These are phyloP conservation scores for Ictidomys tridecemlineatus DNA, from an alignment of 2,113 vertebrate genomes.

Conservation along the genomic window DNA sequence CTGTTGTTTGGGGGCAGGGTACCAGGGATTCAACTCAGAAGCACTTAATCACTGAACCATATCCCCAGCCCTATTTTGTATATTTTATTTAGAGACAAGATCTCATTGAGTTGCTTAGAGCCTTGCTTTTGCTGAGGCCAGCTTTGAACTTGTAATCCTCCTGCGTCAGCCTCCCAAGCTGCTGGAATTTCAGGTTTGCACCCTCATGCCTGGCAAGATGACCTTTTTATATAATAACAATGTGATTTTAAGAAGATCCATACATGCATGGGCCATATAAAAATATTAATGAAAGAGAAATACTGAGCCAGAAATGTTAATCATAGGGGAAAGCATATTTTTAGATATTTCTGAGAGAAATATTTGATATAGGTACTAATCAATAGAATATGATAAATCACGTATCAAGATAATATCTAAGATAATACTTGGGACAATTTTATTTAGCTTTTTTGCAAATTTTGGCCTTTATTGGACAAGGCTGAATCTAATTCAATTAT, in stretches of 20 bases:
- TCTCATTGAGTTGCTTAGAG: too few species aligned
- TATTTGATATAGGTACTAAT: background rate
- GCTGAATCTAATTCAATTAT: conserved; percentile 34
- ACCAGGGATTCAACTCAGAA: too few species aligned
- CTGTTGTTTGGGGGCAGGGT: too few species aligned
- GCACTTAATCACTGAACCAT: too few species aligned
- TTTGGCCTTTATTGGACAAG: conserved; percentile 27
- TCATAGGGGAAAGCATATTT: background rate
- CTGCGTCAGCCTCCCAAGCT: too few species aligned
- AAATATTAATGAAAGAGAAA: conserved; percentile 44
- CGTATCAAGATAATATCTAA: background rate
- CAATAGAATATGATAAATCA: background rate
- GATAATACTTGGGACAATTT: background rate
- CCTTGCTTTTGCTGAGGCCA: too few species aligned
- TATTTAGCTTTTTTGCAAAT: background rate
- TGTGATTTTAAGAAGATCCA: background rate
- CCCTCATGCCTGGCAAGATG: too few species aligned
- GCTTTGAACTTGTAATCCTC: too few species aligned
- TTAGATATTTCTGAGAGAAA: conserved; percentile 52
- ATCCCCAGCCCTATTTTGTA: too few species aligned
- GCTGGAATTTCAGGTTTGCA: too few species aligned
- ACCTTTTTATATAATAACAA: background rate
- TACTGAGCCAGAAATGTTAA: background rate
- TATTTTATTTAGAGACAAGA: too few species aligned
- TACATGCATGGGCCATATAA: background rate